Conservation (phyloP, 2,797 vertebrate genomes). For the Rhabdophis nuchalis region DNA sequence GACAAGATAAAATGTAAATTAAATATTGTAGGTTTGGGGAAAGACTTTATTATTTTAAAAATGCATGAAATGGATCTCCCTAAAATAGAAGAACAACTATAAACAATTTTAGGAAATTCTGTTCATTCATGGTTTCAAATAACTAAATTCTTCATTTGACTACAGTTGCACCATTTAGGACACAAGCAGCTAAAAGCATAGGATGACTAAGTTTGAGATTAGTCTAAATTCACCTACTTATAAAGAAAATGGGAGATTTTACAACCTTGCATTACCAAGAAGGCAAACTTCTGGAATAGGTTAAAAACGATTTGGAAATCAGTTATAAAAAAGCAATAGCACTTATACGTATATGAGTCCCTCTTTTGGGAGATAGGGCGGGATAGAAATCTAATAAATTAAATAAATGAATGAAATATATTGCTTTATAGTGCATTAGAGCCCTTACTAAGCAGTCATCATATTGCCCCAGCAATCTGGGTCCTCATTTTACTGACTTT, state of each 20-base stretch:
- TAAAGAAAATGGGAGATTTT: neutral
- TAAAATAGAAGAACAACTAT: neutral
- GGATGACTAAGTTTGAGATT: neutral
- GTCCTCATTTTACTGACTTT: neutral
- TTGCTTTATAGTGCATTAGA: neutral
- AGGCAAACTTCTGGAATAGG: neutral
- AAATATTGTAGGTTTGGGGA: neutral
- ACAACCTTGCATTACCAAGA: neutral
- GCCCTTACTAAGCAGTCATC: neutral
- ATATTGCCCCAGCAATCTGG: neutral
- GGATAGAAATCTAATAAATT: too few species aligned
- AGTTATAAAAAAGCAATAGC: neutral
- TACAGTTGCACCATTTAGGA: neutral
- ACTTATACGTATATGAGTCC: neutral
- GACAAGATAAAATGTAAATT: neutral
- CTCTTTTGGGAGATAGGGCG: too few species aligned
- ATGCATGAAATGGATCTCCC: neutral
- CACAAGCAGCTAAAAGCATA: neutral
- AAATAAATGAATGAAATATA: too few species aligned
- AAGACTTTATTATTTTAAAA: neutral
- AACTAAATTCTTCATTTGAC: neutral
- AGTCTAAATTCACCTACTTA: neutral
- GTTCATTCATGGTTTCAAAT: neutral
- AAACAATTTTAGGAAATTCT: neutral
- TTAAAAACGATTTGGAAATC: neutral